A percentile compares a stretch with the other conserved stretches of the same genome.
phyloP scores from a whole-genome alignment of 2,888 invertebrate species.

The Leistus spinibarbis region DNA sequence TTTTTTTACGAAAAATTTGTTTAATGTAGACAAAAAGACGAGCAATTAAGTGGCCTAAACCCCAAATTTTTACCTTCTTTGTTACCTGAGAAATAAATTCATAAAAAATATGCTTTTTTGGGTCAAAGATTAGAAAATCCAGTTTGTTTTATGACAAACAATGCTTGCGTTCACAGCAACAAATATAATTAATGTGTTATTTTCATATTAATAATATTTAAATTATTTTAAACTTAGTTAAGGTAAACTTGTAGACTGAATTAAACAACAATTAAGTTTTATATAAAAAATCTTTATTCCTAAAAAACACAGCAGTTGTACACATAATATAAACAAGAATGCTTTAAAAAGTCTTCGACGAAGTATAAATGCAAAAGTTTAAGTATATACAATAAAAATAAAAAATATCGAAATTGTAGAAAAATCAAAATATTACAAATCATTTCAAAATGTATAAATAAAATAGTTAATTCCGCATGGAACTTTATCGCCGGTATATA shows the following conservation, averaged over 20 bases:
- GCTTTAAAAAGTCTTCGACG: not conserved
- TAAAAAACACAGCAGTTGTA: conserved; percentile 24
- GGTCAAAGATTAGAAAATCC: too few relatives aligned
- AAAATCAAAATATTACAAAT: not conserved
- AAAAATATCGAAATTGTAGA: not conserved
- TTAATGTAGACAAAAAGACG: too few relatives aligned
- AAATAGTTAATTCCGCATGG: not conserved
- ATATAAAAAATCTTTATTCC: conserved; percentile 14
- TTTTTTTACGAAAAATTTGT: too few relatives aligned
- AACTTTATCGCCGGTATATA: too few relatives aligned
- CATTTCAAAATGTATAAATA: not conserved
- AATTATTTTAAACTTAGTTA: not conserved
- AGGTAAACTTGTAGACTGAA: not conserved
- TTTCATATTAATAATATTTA: too few relatives aligned
- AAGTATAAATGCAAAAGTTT: conserved; percentile 17
- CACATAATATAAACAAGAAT: conserved; percentile 21
- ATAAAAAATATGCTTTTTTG: too few relatives aligned
- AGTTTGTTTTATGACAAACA: too few relatives aligned
- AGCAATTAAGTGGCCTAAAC: too few relatives aligned
- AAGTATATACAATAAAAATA: not conserved
- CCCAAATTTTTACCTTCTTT: too few relatives aligned
- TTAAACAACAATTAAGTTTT: not conserved
- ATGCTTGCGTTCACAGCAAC: too few relatives aligned
- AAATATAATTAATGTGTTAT: too few relatives aligned
- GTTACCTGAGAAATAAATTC: too few relatives aligned